Evolutionary conservation across 2,797 vertebrate species (phyloP).

Genomic region (Orientallactaga sibirica): DNA sequence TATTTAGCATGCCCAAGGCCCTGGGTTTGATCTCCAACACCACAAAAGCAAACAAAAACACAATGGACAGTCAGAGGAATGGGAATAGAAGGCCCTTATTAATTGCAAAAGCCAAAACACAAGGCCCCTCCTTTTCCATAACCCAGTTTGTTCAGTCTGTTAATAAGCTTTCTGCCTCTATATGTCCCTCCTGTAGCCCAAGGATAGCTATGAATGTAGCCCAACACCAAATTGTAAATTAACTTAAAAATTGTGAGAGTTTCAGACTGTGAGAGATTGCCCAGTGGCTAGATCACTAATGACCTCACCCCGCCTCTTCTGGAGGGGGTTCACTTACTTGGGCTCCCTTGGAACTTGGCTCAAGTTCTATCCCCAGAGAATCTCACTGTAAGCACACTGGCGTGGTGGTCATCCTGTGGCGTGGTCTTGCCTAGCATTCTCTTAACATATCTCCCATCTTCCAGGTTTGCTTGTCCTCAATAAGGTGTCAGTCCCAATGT

Average conservation of each 20-base stretch:
- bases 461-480: neutral
- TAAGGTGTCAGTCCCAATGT: too few relatives aligned
- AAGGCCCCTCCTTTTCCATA: neutral
- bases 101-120: slow-evolving; percentile 28
- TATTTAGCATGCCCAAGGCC: neutral
- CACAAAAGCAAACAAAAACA: neutral
- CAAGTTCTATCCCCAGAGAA: neutral
- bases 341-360: neutral
- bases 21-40: neutral
- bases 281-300: neutral
- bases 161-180: neutral
- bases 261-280: too few relatives aligned
- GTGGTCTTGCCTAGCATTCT: neutral
- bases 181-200: neutral
- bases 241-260: too few relatives aligned
- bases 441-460: neutral
- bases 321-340: neutral
- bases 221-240: too few relatives aligned
- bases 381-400: neutral
- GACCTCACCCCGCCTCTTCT: neutral
- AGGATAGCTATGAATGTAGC: too few relatives aligned
- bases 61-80: neutral
- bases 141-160: neutral
- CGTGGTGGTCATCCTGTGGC: neutral
- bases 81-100: neutral